Conservation (phyloP, 2,797 vertebrate species). For the Liasis olivaceus region DNA sequence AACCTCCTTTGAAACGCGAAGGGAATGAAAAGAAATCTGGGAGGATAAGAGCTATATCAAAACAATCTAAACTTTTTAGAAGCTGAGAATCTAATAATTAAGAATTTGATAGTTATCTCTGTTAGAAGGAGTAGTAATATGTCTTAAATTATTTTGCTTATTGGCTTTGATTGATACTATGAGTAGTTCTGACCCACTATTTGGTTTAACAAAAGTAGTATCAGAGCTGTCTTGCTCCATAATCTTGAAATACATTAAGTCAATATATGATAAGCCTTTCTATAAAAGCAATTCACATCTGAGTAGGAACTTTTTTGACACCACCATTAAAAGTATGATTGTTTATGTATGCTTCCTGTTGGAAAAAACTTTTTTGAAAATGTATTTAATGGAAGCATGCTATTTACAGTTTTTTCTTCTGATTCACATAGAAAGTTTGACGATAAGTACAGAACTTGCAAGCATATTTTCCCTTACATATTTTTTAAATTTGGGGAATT, state of each 20-base stretch:
- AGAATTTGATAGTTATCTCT: background rate
- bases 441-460: background rate
- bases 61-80: background rate
- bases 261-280: background rate
- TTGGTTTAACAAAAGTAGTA: background rate
- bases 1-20: background rate
- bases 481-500: background rate
- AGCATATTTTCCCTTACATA: background rate
- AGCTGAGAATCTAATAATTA: background rate
- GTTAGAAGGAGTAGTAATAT: background rate
- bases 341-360: background rate
- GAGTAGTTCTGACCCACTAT: background rate
- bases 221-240: background rate
- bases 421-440: background rate
- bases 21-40: background rate
- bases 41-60: background rate
- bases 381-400: background rate
- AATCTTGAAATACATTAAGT: background rate
- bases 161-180: background rate
- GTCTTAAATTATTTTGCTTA: background rate
- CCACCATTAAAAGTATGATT: background rate
- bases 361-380: background rate
- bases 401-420: background rate
- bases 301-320: background rate
- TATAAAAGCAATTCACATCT: background rate